Percentiles rank a stretch among this genome's conserved stretches.
Evolutionary conservation across 2,888 invertebrate genomes (phyloP).

Genomic region (Sminthurinus aureus): DNA sequence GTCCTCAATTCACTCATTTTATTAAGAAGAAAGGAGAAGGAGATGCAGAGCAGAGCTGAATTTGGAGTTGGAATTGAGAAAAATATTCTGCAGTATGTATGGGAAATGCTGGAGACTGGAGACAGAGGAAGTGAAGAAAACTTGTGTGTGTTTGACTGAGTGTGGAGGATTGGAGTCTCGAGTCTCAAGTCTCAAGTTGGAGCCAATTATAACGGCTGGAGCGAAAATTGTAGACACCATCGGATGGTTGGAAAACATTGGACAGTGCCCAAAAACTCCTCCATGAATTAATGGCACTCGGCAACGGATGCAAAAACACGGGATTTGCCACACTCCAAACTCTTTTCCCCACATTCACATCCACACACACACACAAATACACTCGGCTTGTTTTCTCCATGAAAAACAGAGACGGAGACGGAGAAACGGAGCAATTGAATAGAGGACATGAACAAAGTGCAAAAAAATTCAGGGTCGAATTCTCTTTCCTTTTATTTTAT

Average conservation of each 20-base stretch:
- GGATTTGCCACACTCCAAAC: background rate
- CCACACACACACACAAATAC: too few relatives aligned
- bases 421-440: conserved; percentile 4
- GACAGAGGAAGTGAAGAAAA: background rate
- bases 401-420: background rate
- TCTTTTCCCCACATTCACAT: background rate
- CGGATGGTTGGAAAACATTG: conserved; percentile 14
- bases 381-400: background rate
- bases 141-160: background rate
- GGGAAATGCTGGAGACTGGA: too few relatives aligned
- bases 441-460: background rate
- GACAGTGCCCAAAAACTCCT: conserved; percentile 3
- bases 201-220: conserved; percentile 28
- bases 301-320: background rate
- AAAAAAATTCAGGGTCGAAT: conserved; percentile 23
- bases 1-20: too few relatives aligned
- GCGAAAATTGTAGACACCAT: conserved; percentile 13
- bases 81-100: too few relatives aligned
- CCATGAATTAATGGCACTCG: background rate
- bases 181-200: conserved; percentile 1
- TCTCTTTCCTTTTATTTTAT: background rate
- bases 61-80: too few relatives aligned
- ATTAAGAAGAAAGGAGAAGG: too few relatives aligned
- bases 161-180: too few relatives aligned
- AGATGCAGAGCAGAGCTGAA: too few relatives aligned